phyloP scores from a whole-genome alignment of 1,140 invertebrate species.

The Apis dorsata region DNA sequence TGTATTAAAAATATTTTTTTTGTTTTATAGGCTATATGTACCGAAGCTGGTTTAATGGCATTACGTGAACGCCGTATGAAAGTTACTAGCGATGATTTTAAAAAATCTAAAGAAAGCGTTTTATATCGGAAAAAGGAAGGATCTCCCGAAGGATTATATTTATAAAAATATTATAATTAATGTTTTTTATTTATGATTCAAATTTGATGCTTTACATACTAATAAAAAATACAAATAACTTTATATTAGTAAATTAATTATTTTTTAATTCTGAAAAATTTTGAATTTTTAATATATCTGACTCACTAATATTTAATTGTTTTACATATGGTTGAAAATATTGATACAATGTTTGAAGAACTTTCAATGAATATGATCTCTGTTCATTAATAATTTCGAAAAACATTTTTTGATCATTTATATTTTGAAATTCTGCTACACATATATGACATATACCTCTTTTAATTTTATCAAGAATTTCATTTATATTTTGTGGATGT shows the following conservation, averaged over 20 bases:
- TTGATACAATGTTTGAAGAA: slow-evolving; percentile 60
- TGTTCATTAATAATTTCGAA: slow-evolving; percentile 64
- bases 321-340: slow-evolving; percentile 68
- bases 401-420: slow-evolving; percentile 52
- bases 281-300: not conserved
- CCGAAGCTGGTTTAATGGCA: slow-evolving; percentile 99
- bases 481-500: slow-evolving; percentile 66
- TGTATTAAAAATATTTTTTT: slow-evolving; percentile 7
- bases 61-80: slow-evolving; percentile 99
- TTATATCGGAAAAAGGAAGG: slow-evolving; percentile 99
- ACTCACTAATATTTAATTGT: slow-evolving; percentile 50
- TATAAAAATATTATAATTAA: slow-evolving; percentile 83
- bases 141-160: slow-evolving; percentile 98
- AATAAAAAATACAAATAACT: slow-evolving; percentile 36
- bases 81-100: slow-evolving; percentile 99
- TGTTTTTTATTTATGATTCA: slow-evolving; percentile 49
- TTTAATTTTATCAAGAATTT: slow-evolving; percentile 67
- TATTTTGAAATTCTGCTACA: slow-evolving; percentile 37
- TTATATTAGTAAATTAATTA: slow-evolving; percentile 31
- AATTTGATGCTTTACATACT: slow-evolving; percentile 23
- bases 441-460: slow-evolving; percentile 74
- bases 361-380: slow-evolving; percentile 55
- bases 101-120: slow-evolving; percentile 99
- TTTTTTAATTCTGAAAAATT: slow-evolving; percentile 7
- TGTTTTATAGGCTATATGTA: slow-evolving; percentile 95